Evolutionary conservation across 2,797 vertebrate species (phyloP).

Genomic region (Eptatretus atami): DNA sequence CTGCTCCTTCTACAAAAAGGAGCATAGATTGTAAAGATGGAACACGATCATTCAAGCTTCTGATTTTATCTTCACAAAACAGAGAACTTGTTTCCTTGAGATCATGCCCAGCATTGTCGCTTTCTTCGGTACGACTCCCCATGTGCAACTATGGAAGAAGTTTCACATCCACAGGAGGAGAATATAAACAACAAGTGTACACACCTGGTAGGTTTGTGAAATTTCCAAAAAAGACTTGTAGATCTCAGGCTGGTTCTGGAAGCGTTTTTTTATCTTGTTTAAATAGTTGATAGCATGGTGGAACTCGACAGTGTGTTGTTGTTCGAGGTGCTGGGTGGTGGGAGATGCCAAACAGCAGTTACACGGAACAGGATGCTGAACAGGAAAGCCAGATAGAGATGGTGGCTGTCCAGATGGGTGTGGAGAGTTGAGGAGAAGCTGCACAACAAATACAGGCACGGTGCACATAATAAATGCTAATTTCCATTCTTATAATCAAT

Average conservation of each 20-base stretch:
- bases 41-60: background rate
- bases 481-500: too few relatives aligned
- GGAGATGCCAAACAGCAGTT: conserved; percentile 31
- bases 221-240: conserved; percentile 97
- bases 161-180: background rate
- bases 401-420: too few relatives aligned
- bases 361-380: conserved; percentile 27
- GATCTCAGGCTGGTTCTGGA: conserved; percentile 93
- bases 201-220: conserved; percentile 77
- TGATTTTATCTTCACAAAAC: background rate
- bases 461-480: too few relatives aligned
- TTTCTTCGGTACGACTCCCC: background rate
- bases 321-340: conserved; percentile 55
- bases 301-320: conserved; percentile 86
- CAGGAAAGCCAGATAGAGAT: conserved; percentile 14
- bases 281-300: conserved; percentile 98
- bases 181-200: conserved; percentile 6
- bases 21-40: background rate
- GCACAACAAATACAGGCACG: too few relatives aligned
- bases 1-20: conserved; percentile 48
- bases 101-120: background rate
- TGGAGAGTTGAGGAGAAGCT: too few relatives aligned
- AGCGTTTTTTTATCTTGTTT: conserved; percentile 98
- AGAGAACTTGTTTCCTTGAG: background rate
- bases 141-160: background rate